Evolutionary conservation across 2,888 invertebrate species (phyloP).

Genomic region (Nycteola revayana): DNA sequence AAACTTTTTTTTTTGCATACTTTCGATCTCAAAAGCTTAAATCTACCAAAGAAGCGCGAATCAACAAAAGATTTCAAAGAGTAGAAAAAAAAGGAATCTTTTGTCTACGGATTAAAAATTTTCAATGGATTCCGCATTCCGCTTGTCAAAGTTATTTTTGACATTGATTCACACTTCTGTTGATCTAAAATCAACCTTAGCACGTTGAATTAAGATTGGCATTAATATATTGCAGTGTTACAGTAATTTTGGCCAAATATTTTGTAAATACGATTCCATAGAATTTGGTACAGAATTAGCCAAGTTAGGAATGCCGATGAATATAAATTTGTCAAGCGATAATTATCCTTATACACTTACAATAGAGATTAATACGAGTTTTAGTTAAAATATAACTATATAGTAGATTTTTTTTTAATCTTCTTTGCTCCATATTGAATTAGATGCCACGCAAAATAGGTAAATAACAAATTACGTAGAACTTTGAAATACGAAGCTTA

Average conservation of each 20-base stretch:
- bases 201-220: rapidly evolving
- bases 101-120: conserved; percentile 27
- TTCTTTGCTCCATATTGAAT: conserved; percentile 27
- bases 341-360: background rate
- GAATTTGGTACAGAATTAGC: conserved; percentile 12
- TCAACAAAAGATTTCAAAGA: conserved; percentile 21
- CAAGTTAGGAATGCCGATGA: background rate
- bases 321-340: conserved; percentile 1
- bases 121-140: conserved; percentile 8
- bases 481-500: conserved; percentile 24
- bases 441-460: conserved; percentile 15
- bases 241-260: no score
- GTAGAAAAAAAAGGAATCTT: conserved; percentile 15
- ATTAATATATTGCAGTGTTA: no score
- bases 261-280: conserved; percentile 11
- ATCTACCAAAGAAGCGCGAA: conserved; percentile 25
- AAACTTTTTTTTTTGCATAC: conserved; percentile 15
- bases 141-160: background rate
- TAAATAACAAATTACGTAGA: conserved; percentile 14
- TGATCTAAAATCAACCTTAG: conserved; percentile 5
- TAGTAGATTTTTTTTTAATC: no score
- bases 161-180: no score
- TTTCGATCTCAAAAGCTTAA: conserved; percentile 26
- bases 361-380: background rate
- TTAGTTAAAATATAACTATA: no score